Base-by-base conservation (phyloP, 2,888 invertebrate species). In the Pyrochroa serraticornis region DNA sequence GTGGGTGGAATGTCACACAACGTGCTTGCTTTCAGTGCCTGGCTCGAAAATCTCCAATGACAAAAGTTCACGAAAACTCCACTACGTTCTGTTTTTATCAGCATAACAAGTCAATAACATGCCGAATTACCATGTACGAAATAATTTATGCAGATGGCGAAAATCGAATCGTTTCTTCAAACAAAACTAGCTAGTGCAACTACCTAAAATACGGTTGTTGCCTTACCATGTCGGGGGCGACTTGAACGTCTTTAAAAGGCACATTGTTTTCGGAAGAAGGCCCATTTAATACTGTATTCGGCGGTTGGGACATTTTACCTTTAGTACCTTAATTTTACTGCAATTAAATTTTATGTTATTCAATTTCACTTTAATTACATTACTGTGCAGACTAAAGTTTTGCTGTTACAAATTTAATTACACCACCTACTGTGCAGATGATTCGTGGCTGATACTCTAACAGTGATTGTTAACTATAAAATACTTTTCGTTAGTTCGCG, bases 291-390 rank as follows among this genome's bases (percentile, higher is more conserved):
- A 71, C 64, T 53, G 64, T 65, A 63, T 67, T 71, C 52, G 71
- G 68, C 44, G 68, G 69, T 51, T 72, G 63, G 41, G 71, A 68
- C 71, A 70, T 72, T 61, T 64, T 64, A 37, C 12, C 12, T 46
- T 46, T 39, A 31, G 13, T 12, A 38, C 6, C 10, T 34, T 48
- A 33, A 31, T 13, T 42, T 38, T 71, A 30, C 71, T 74, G 36
- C 71, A 77, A 63, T 71, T 70, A 45, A 38, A 59, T 1, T 71
- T 71, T 60, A 72, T 73, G 14, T 77, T 74, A n/a, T 48, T 59
- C 41, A 47, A 47, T 45, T 52, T 57, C 42, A 34, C 45, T 46
- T 22, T 5, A 50, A 41, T 42, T 55, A 42, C 10, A 55, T 46
- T 51, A 48, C 41, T n/a, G 48, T 51, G 51, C 37, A 33, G 48